Evolutionary conservation across 1,140 invertebrate genomes (phyloP).

Genomic region (Cotesia chilonis): DNA sequence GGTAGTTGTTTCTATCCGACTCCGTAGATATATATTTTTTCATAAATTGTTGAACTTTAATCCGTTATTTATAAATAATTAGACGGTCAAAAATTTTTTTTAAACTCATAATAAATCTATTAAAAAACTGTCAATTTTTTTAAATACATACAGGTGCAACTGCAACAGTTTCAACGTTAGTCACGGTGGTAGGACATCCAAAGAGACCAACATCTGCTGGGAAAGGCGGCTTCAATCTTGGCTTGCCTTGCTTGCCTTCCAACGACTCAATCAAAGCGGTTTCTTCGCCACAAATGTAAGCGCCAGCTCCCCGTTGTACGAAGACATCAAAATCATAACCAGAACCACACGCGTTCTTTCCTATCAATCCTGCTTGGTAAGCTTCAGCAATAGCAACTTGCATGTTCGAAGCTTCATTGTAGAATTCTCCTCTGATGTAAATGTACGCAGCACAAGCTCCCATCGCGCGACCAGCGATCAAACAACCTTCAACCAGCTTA

Average conservation of each 20-base stretch:
- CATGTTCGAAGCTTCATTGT: slow-evolving; percentile 98
- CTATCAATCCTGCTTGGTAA: slow-evolving; percentile 94
- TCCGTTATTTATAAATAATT: too few species aligned
- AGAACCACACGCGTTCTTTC: slow-evolving; percentile 96
- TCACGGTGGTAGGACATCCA: slow-evolving; percentile 97
- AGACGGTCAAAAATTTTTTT: too few species aligned
- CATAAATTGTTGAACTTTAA: too few species aligned
- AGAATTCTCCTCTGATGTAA: slow-evolving; percentile 99
- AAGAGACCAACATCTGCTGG: slow-evolving; percentile 98
- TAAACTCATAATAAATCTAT: too few species aligned
- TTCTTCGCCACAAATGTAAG: slow-evolving; percentile 99
- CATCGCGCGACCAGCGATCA: slow-evolving; percentile 95
- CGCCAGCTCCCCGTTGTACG: slow-evolving; percentile 97
- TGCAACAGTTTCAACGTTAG: slow-evolving; percentile 99
- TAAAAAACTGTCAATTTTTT: background rate
- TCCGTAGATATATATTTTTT: too few species aligned
- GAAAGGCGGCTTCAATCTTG: slow-evolving; percentile 98
- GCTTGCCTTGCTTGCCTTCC: slow-evolving; percentile 99
- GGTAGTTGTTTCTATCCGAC: too few species aligned
- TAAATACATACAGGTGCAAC: slow-evolving; percentile 83
- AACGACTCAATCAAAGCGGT: slow-evolving; percentile 98
- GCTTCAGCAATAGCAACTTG: slow-evolving; percentile 98
- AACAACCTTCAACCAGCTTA: slow-evolving; percentile 96
- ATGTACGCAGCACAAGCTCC: slow-evolving; percentile 98
- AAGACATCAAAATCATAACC: slow-evolving; percentile 99